Base-by-base conservation (phyloP, 1,140 invertebrate species). In the Cydia amplana region DNA sequence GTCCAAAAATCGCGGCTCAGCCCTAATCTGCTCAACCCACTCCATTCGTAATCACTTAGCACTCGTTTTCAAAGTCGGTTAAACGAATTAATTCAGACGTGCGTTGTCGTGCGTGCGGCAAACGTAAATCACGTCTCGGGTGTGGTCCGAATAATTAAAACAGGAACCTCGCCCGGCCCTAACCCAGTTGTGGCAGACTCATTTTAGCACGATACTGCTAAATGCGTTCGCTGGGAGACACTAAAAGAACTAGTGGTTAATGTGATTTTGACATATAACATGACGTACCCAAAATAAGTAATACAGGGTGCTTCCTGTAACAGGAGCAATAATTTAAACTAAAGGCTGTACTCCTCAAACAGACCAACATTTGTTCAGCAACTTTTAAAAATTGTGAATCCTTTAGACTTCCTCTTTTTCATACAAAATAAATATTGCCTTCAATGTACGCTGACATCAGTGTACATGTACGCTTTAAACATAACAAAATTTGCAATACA, bases 51-150 rank as follows among this genome's bases (percentile, higher is more conserved):
- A 60, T 60, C 55, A 60, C 55, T 60, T 60, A 60, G 18, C 55
- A 60, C 55, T 60, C 55, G 20, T 60, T 60, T 60, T 60, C 55
- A 4, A 20, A 60, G 55, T 60, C 18, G 20, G 55, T 60, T 60
- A 60, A 60, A 23, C n/a, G n/a, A 60, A 60, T 60, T 60, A 60
- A 60, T 60, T 60, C 55, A 20, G 55, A 60, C 20, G 55, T 60
- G 55, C 55, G 55, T 60, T 60, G 55, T 60, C 55, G 55, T 60
- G 55, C 55, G 55, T 60, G 55, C 20, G 55, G 55, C 55, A 60
- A 60, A 60, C 55, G 55, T 60, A 60, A 60, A 60, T 60, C 55
- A 60, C 20, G 55, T 12, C 9, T 60, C 20, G 55, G 55, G 55
- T 60, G 55, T 23, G 55, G 55, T 60, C 20, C 55, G 55, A 60